Evolutionary conservation across 2,113 vertebrate genomes (phyloP), one percentile per base, ranked within the genome.

Genomic region (Paedocypris sp.): DNA sequence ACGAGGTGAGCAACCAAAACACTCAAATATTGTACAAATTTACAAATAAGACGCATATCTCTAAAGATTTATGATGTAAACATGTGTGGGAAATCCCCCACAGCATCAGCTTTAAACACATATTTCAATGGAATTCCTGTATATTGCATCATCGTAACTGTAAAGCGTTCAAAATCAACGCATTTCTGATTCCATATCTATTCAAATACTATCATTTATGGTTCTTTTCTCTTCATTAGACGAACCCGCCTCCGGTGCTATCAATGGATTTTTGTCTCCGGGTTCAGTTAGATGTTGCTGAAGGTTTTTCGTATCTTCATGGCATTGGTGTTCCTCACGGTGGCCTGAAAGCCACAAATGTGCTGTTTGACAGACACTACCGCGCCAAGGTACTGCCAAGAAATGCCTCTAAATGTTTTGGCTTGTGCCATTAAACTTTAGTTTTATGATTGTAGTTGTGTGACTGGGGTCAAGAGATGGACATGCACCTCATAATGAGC

Each of bases 311-410:
- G 2, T 59, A 81, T 25, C 70, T 88, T 4, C 86, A 88, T 54
- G 71, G 58, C 12, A 46, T 82, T 0, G 65, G 68, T 2, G 7
- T 78, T 13, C 65, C 74, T 45, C 81, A 84, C 23, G 66, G 75
- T 47, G 65, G 70, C 13, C 74, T 87, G 23, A 87, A 83, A 66
- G 76, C 85, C 15, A 79, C 78, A 51, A 87, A 86, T 0, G 75
- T 87, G 18, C 74, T 87, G 13, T 42, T 87, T 29, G 84, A 87
- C 63, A 51, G 0, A 0, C 72, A 79, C 4, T 83, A 74, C 71
- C 72, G 71, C 45, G 85, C 82, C 11, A 87, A 85, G 82, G 86
- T 88, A 62, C 3, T 28, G 4, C 12, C 6, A 16, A 5, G 3
- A 1, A 1, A n/a, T 22, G 29, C 11, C 18, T 5, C 3, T n/a